These are phyloP conservation scores for Naso thynnoides DNA, from an alignment of 2,797 vertebrate genomes.

Conservation along the genomic window DNA sequence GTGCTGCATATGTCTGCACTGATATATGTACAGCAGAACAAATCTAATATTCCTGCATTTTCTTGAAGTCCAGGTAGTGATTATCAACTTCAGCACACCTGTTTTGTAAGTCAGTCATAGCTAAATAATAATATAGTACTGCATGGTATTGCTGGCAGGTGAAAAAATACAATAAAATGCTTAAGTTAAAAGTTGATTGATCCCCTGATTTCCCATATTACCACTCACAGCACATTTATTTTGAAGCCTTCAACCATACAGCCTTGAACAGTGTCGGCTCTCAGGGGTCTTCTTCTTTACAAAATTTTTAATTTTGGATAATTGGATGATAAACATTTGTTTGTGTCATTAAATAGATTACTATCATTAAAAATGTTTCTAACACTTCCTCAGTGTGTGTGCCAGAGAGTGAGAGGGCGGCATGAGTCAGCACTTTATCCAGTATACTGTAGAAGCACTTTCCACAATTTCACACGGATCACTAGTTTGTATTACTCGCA, in stretches of 20 bases:
- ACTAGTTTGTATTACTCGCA: conserved; percentile 64
- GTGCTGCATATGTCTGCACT: conserved; percentile 18
- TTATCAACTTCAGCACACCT: neutral
- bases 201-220: neutral
- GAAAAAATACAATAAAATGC: neutral
- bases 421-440: conserved; percentile 70
- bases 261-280: conserved; percentile 18
- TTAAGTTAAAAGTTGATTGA: conserved; percentile 5
- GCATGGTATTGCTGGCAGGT: neutral
- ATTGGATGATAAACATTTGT: conserved; percentile 14
- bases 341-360: conserved; percentile 46
- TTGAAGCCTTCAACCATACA: conserved; percentile 2
- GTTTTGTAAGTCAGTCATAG: neutral
- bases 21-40: neutral
- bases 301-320: conserved; percentile 27
- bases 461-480: conserved; percentile 53
- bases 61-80: neutral
- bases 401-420: conserved; percentile 20
- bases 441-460: conserved; percentile 46
- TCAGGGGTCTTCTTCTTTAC: conserved; percentile 5
- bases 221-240: conserved; percentile 1
- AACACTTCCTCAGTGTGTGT: conserved; percentile 12
- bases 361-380: conserved; percentile 8
- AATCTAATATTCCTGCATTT: neutral
- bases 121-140: neutral